Conservation (phyloP, 2,888 invertebrate genomes). For the Drosophila quinaria region DNA sequence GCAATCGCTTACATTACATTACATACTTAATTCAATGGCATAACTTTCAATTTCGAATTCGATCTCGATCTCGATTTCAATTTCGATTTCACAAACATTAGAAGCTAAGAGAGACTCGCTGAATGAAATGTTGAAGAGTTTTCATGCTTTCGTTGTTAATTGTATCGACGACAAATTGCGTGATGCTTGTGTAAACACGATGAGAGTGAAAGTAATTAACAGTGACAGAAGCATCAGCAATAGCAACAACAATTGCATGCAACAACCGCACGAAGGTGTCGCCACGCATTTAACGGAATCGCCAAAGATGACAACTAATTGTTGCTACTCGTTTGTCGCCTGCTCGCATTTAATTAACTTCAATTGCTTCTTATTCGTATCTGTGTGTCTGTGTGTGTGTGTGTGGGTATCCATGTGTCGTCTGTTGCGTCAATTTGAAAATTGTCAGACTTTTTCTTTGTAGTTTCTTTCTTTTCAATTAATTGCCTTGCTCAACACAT, state of each 20-base stretch:
- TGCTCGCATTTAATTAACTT: slow-evolving; percentile 72
- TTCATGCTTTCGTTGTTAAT: slow-evolving; percentile 56
- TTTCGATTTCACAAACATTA: slow-evolving; percentile 38
- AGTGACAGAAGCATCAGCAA: slow-evolving; percentile 38
- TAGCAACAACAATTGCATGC: slow-evolving; percentile 18
- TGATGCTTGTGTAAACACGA: slow-evolving; percentile 36
- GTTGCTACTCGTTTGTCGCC: slow-evolving; percentile 48
- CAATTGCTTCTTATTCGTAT: slow-evolving; percentile 54
- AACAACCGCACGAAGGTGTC: slow-evolving; percentile 59
- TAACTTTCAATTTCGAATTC: slow-evolving; percentile 62
- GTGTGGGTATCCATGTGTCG: slow-evolving; percentile 12
- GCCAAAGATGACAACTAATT: slow-evolving; percentile 56
- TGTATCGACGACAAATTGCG: slow-evolving; percentile 61
- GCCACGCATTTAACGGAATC: slow-evolving; percentile 45
- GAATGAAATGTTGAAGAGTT: slow-evolving; percentile 25
- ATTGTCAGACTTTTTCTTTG: slow-evolving; percentile 60
- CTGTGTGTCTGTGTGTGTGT: neutral
- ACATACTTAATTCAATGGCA: slow-evolving; percentile 25
- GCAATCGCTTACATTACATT: slow-evolving; percentile 31
- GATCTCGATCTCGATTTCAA: slow-evolving; percentile 32
- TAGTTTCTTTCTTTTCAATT: slow-evolving; percentile 47
- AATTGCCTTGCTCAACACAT: slow-evolving; percentile 48
- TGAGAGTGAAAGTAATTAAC: slow-evolving; percentile 75
- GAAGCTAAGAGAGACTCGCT: slow-evolving; percentile 16
- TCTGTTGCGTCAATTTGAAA: slow-evolving; percentile 76